phyloP scores from a whole-genome alignment of 2,888 invertebrate genomes.

The Drosophila conformis region DNA sequence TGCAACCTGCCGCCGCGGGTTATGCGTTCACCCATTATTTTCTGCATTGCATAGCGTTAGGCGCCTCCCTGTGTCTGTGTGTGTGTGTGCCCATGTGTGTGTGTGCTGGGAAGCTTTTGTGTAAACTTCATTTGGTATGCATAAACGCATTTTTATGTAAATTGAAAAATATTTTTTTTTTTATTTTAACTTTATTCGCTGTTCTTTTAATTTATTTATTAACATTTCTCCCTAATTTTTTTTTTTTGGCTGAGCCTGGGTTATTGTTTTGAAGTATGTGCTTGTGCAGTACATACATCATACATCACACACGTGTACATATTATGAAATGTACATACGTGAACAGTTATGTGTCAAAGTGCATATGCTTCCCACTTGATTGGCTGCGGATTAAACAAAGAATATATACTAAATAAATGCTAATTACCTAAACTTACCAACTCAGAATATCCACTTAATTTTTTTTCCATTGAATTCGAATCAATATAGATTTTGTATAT shows the following conservation, averaged over 20 bases:
- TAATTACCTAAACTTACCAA: background rate
- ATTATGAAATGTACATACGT: background rate
- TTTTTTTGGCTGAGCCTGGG: background rate
- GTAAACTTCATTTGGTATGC: slow-evolving; percentile 72
- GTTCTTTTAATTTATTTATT: slow-evolving; percentile 10
- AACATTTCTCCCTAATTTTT: background rate
- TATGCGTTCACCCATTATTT: slow-evolving; percentile 30
- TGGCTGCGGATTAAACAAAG: background rate
- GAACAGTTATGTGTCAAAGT: background rate
- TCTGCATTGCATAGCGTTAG: slow-evolving; percentile 57
- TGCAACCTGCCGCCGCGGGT: slow-evolving; percentile 25
- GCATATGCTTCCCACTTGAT: background rate
- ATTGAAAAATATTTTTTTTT: slow-evolving; percentile 65
- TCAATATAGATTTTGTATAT: background rate
- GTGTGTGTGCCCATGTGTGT: background rate
- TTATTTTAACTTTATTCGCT: slow-evolving; percentile 16
- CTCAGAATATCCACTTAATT: background rate
- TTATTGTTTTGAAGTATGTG: background rate
- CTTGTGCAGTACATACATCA: background rate
- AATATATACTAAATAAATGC: background rate
- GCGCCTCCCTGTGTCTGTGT: slow-evolving; percentile 26
- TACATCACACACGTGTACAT: background rate
- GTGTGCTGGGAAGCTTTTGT: slow-evolving; percentile 37
- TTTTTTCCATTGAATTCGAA: background rate
- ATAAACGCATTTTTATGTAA: slow-evolving; percentile 78